A percentile compares a stretch with the other conserved stretches of the same genome.
Evolutionary conservation across 2,113 vertebrate genomes (phyloP).

Genomic region (Gopherus flavomarginatus): DNA sequence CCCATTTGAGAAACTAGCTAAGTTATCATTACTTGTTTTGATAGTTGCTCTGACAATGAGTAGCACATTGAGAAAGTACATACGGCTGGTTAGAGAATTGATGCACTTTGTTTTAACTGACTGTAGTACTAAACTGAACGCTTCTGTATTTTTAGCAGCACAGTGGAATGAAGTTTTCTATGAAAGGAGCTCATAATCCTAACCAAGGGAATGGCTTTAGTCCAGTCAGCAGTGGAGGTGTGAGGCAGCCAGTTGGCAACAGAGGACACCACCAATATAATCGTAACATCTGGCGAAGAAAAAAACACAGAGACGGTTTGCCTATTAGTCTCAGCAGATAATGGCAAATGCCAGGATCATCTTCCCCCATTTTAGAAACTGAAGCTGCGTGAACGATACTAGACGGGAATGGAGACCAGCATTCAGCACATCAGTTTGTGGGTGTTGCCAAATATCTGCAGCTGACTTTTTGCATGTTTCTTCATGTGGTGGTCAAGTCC

Average conservation of each 20-base stretch:
- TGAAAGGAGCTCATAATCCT: constrained; percentile 88
- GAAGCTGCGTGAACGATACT: constrained; percentile 67
- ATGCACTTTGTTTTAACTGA: background rate
- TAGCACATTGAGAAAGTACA: background rate
- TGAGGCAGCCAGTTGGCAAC: constrained; percentile 82
- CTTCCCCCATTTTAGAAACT: constrained; percentile 52
- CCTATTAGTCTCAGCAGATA: constrained; percentile 96
- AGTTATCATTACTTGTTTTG: background rate
- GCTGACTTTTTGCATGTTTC: constrained; percentile 85
- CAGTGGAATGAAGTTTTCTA: constrained; percentile 88
- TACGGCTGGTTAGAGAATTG: background rate
- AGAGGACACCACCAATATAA: constrained; percentile 90
- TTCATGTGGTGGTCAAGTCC: constrained; percentile 78
- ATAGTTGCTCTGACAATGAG: background rate
- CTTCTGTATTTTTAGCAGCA: constrained; percentile 76
- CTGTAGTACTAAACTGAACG: constrained; percentile 23
- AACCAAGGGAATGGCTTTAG: constrained; percentile 83
- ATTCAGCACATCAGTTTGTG: constrained; percentile 71
- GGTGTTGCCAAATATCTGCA: constrained; percentile 76
- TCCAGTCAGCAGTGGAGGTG: constrained; percentile 72
- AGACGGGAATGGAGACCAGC: constrained; percentile 76
- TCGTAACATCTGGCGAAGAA: constrained; percentile 92
- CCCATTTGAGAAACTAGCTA: background rate
- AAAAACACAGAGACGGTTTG: constrained; percentile 92
- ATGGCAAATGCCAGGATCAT: constrained; percentile 59